phyloP scores from a whole-genome alignment of 2,797 vertebrate genomes.

The Avahi laniger region DNA sequence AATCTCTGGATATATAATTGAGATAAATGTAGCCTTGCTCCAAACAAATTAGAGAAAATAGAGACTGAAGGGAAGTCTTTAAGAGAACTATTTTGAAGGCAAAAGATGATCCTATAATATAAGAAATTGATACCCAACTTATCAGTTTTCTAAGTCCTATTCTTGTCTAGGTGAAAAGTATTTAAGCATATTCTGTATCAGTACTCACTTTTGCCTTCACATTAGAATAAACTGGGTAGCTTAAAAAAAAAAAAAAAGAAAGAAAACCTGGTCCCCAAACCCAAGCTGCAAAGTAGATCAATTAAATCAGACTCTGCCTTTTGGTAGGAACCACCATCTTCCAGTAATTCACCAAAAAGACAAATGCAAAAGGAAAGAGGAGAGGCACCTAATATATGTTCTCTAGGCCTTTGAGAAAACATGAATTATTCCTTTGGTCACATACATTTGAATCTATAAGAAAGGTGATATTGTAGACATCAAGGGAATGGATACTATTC shows the following conservation, averaged over 20 bases:
- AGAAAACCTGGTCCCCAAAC: background rate
- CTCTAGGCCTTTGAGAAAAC: background rate
- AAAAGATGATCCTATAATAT: background rate
- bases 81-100: background rate
- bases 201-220: background rate
- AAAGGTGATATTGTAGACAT: background rate
- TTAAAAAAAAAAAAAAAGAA: background rate
- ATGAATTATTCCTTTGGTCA: background rate
- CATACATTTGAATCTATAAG: background rate
- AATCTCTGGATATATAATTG: slow-evolving; percentile 35
- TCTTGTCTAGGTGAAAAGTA: background rate
- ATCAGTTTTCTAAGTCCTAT: background rate
- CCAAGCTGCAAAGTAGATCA: background rate
- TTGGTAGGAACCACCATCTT: background rate
- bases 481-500: background rate
- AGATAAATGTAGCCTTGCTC: background rate
- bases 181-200: background rate
- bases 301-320: background rate
- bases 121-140: background rate
- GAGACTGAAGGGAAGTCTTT: background rate
- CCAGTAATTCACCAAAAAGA: background rate
- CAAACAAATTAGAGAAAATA: background rate
- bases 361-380: background rate
- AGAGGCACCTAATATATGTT: background rate
- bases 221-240: background rate